These are phyloP conservation scores for silkworm (Bombyx mori) DNA, from an alignment of 1,140 invertebrate species.

Conservation along the genomic window DNA sequence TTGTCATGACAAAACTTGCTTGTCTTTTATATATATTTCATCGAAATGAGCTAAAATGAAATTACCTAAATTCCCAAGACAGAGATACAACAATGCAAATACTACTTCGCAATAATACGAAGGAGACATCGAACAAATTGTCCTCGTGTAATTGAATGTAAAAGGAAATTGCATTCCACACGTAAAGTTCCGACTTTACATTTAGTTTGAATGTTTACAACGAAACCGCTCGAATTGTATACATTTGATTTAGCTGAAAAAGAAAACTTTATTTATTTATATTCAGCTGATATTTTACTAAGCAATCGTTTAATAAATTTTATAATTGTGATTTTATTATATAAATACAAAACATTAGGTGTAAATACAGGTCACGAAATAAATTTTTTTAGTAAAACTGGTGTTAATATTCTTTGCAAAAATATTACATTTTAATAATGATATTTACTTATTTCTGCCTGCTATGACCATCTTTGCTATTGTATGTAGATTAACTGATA, in stretches of 20 bases:
- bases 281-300: no score
- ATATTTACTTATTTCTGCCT: no score
- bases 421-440: neutral
- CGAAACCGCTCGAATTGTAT: neutral
- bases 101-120: slow-evolving; percentile 8
- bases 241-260: no score
- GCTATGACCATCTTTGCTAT: no score
- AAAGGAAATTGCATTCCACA: slow-evolving; percentile 21
- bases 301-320: no score
- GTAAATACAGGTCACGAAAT: neutral
- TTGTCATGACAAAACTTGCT: no score
- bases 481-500: no score
- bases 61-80: slow-evolving; percentile 7
- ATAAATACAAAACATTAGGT: no score
- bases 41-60: neutral
- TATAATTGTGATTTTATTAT: no score
- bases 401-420: neutral
- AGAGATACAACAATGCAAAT: slow-evolving; percentile 19
- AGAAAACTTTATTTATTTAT: no score
- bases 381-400: neutral
- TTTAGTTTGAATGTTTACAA: slow-evolving; percentile 10
- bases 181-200: slow-evolving; percentile 15
- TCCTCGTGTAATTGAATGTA: slow-evolving; percentile 19
- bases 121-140: slow-evolving; percentile 13
- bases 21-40: no score